Base-by-base conservation (phyloP, 2,113 vertebrate genomes). In the Rattus rattus region DNA sequence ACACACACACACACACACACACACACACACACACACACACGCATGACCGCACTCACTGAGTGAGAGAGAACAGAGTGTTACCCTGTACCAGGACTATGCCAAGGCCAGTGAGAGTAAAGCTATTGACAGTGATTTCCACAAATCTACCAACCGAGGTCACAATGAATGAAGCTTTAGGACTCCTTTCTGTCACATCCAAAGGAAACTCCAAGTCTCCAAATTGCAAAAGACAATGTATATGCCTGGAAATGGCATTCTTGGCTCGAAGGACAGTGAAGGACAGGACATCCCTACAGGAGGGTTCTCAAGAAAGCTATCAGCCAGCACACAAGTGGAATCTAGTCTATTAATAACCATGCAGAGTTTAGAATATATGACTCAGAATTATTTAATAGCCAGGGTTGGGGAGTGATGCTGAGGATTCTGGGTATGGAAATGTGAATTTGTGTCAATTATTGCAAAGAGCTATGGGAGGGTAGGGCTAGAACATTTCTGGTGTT, bases 381-480 rank as follows among this genome's bases (percentile, higher is more conserved):
- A 61, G 61, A 90, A 88, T 94, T 91, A 88, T 73, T 81, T 69
- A 96, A n/a, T 11, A 52, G 88, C 49, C 65, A 73, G 69, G 12
- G 28, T 33, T 5, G 49, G 33, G 36, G 73, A 12, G 17, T 59
- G 30, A 69, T 54, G 77, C 39, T 20, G 30, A 90, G 33, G 49
- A 69, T 43, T 76, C 52, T 2, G 4, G n/a, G 69, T 72, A 52
- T 36, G 83, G 36, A 47, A 8, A n/a, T 65, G 2, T 19, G 59
- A 77, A 63, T 69, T 69, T 33, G 43, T 80, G 56, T 69, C 73
- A 61, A 5, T 43, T 59, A 5, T 67, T 75, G 36, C 28, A 88
- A 61, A 76, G 52, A 63, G 49, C 3, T 85, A 22, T 90, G 59
- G 56, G 33, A 83, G 7, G 39, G 7, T 1, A 39, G 36, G 36